Evolutionary conservation across 2,888 invertebrate species (phyloP), one percentile per base, ranked within the genome.

Genomic region (Oligia fasciuncula): DNA sequence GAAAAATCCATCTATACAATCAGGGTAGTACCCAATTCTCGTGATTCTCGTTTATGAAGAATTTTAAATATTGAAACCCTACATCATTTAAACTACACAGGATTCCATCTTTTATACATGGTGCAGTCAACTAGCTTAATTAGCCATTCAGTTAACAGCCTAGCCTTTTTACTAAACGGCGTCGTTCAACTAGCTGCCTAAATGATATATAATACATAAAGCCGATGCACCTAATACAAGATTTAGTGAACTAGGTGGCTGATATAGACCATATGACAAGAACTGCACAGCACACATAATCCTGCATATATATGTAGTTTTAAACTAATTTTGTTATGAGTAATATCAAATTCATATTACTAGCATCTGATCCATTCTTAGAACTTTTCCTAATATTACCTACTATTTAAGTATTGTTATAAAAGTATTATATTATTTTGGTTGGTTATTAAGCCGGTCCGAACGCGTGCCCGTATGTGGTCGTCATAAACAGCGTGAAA

Each of bases 401-500:
- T n/a, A n/a, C n/a, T n/a, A n/a, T n/a, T n/a, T n/a, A n/a, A n/a
- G n/a, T n/a, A n/a, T n/a, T n/a, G n/a, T n/a, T n/a, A n/a, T n/a
- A 19, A 68, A 29, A 19, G 51, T 1, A 60, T 40, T 17, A 62
- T 23, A 29, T 62, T 35, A 85, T 73, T 71, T 81, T 63, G 66
- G 68, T 79, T 71, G 9, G 40, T 80, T 76, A 87, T 71, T 78
- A 86, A 80, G 92, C 84, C 89, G 81, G 87, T 67, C 60, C 75
- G 84, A 87, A 77, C 84, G 60, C 77, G 29, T 40, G 29, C 29
- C 93, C 92, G 92, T 95, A 88, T 93, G 92, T 92, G 83, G 80
- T 87, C 88, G 90, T 91, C 93, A 94, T 95, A 95, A 95, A 95
- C 92, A 93, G 92, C 88, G 91, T 92, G 96, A 94, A 96, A 97